phyloP scores from a whole-genome alignment of 2,797 vertebrate genomes.

The Atherinosoma microstoma region DNA sequence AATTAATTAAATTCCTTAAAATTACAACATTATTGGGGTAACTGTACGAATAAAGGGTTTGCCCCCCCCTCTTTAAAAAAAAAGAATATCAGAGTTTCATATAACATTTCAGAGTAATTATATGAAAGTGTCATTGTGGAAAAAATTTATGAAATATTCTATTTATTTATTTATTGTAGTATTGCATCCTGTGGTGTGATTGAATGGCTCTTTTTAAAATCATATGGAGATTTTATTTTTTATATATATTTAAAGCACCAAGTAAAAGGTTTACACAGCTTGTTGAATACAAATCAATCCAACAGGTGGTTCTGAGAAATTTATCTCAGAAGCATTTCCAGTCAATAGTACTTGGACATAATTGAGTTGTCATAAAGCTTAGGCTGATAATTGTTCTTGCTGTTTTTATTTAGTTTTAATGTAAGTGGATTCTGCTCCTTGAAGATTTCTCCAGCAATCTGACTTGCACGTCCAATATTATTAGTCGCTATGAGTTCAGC shows the following conservation, averaged over 20 bases:
- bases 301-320: slow-evolving; percentile 72
- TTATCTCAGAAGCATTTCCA: slow-evolving; percentile 62
- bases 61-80: too few relatives aligned
- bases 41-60: not conserved
- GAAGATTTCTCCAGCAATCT: slow-evolving; percentile 85
- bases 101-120: not conserved
- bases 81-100: too few relatives aligned
- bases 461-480: slow-evolving; percentile 91
- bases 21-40: not conserved
- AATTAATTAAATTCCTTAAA: not conserved
- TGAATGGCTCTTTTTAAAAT: not conserved
- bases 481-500: slow-evolving; percentile 93
- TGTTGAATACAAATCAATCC: slow-evolving; percentile 49
- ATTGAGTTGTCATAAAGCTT: slow-evolving; percentile 75
- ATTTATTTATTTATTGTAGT: not conserved
- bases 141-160: too few relatives aligned
- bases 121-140: too few relatives aligned
- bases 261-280: slow-evolving; percentile 34
- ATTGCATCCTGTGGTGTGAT: not conserved
- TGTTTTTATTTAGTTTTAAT: slow-evolving; percentile 89
- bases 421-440: slow-evolving; percentile 90
- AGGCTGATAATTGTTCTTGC: slow-evolving; percentile 73
- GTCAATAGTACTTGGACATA: slow-evolving; percentile 70
- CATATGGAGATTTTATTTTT: too few relatives aligned
- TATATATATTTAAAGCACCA: not conserved